These are phyloP conservation scores for Chaenogobius annularis DNA, from an alignment of 2,113 vertebrate species.

Conservation along the genomic window DNA sequence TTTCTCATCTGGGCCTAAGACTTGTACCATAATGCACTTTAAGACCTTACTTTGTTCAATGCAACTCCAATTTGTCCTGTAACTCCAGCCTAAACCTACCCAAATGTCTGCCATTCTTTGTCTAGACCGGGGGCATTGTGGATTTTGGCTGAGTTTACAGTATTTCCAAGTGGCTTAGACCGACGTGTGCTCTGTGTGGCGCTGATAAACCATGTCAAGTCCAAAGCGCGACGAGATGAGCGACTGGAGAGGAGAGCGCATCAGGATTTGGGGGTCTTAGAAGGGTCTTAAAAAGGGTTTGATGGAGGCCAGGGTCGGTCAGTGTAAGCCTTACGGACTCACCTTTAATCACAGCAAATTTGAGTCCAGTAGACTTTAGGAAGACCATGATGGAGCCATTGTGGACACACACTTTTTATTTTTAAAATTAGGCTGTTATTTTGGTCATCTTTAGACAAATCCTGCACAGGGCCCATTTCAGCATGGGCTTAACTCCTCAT, in stretches of 20 bases:
- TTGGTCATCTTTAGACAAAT: too few species aligned
- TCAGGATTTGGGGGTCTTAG: slow-evolving; percentile 15
- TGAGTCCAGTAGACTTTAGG: background rate
- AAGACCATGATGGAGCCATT: too few species aligned
- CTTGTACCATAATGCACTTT: background rate
- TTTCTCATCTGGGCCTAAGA: slow-evolving; percentile 8
- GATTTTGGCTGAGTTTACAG: slow-evolving; percentile 8
- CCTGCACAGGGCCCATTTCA: too few species aligned
- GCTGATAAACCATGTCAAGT: slow-evolving; percentile 14
- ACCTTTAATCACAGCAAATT: background rate
- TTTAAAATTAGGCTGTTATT: too few species aligned
- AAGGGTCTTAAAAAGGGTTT: background rate
- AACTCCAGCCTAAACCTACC: background rate
- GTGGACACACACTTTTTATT: too few species aligned
- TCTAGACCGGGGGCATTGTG: background rate
- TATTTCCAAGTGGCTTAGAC: slow-evolving; percentile 14
- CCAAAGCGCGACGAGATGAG: slow-evolving; percentile 6
- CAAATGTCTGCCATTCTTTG: background rate
- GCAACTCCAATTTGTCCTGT: background rate
- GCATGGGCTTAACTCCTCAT: too few species aligned
- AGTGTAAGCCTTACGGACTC: slow-evolving; percentile 43
- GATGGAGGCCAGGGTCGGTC: background rate
- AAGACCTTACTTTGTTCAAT: background rate
- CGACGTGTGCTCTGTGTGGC: slow-evolving; percentile 18
- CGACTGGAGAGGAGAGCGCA: background rate